These are phyloP conservation scores for Rhagonycha lutea DNA, from an alignment of 2,888 invertebrate genomes.

Conservation along the genomic window DNA sequence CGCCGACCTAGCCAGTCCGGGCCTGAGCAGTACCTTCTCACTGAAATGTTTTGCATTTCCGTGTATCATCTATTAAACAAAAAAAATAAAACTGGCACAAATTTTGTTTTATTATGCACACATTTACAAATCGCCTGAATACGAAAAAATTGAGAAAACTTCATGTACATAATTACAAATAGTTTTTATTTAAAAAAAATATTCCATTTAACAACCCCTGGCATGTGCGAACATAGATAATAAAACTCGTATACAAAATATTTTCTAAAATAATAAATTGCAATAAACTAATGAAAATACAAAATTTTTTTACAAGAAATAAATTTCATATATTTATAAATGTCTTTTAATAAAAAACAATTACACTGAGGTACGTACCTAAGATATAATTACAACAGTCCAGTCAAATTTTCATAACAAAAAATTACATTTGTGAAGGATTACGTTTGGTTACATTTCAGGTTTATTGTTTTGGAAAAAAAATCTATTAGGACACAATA, in stretches of 20 bases:
- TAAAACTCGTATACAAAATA: conserved; percentile 11
- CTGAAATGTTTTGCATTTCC: too few species aligned
- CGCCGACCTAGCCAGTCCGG: too few species aligned
- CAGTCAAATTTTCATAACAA: conserved; percentile 7
- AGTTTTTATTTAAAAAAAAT: conserved; percentile 14
- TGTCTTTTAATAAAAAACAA: conserved; percentile 20
- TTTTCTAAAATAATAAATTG: conserved; percentile 5
- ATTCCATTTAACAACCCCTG: conserved; percentile 19
- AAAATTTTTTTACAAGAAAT: conserved; percentile 12
- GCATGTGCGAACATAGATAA: conserved; percentile 8
- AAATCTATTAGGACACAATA: conserved; percentile 9
- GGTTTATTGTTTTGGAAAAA: background rate
- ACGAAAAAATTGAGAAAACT: background rate
- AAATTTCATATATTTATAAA: conserved; percentile 16
- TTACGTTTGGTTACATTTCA: background rate
- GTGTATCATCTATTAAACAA: background rate
- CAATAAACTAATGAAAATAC: conserved; percentile 5
- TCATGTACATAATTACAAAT: conserved; percentile 2
- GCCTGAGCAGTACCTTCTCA: too few species aligned
- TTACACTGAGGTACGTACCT: conserved; percentile 15
- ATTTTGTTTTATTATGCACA: background rate
- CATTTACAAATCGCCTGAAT: background rate
- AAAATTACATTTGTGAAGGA: background rate
- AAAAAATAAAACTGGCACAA: background rate
- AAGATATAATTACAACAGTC: conserved; percentile 19